Evolutionary conservation across 1,140 invertebrate species (phyloP).

Genomic region (Sinella curviseta): DNA sequence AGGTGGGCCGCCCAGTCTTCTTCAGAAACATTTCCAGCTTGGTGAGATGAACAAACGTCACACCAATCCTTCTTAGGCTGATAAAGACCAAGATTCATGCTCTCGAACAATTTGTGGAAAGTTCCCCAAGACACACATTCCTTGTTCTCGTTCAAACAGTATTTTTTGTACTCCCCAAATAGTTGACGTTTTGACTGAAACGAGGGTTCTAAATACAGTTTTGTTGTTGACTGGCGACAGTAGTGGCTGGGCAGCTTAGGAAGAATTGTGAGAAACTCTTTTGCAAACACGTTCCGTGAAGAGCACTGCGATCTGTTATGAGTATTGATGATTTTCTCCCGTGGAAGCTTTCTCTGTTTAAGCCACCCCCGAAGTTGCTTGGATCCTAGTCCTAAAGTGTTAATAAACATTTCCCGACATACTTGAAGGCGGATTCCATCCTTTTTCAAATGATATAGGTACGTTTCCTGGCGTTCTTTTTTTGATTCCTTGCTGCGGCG

Average conservation of each 20-base stretch:
- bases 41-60: conserved; percentile 37
- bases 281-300: too few relatives aligned
- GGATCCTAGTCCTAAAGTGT: neutral
- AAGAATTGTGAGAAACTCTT: too few relatives aligned
- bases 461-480: neutral
- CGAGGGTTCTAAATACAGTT: conserved; percentile 37
- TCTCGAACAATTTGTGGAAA: neutral
- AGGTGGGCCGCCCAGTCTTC: conserved; percentile 31
- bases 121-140: neutral
- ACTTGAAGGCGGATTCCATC: neutral
- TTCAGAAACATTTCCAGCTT: conserved; percentile 34
- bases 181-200: conserved; percentile 30
- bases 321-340: too few relatives aligned
- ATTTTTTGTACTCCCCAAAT: conserved; percentile 9
- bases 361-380: too few relatives aligned
- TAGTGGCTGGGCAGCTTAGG: conserved; percentile 45
- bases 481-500: neutral
- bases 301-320: too few relatives aligned
- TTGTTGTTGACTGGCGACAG: conserved; percentile 28
- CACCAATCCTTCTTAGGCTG: conserved; percentile 43
- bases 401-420: neutral
- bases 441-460: neutral
- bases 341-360: too few relatives aligned
- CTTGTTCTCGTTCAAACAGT: neutral
- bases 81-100: conserved; percentile 41